phyloP scores from a whole-genome alignment of 1,140 invertebrate species.

The Tigriopus japonicus region DNA sequence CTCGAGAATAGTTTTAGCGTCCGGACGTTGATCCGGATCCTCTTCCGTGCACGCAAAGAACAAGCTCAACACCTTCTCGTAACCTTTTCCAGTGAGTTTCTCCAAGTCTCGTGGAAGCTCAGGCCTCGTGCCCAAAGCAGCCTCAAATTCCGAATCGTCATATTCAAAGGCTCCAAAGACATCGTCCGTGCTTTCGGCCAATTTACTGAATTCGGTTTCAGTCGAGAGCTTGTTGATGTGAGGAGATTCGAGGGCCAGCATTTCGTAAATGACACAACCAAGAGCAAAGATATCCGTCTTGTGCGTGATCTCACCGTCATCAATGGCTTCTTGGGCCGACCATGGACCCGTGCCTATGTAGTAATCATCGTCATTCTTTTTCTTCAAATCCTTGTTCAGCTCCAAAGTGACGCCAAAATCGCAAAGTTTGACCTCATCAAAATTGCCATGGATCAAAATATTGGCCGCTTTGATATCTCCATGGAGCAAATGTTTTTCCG shows the following conservation, averaged over 20 bases:
- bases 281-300: slow-evolving; percentile 62
- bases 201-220: neutral
- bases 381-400: slow-evolving; percentile 33
- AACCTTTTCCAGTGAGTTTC: slow-evolving; percentile 37
- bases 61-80: slow-evolving; percentile 41
- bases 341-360: slow-evolving; percentile 50
- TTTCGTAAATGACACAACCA: slow-evolving; percentile 40
- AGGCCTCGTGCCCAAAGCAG: slow-evolving; percentile 34
- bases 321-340: slow-evolving; percentile 52
- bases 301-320: slow-evolving; percentile 33
- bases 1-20: slow-evolving; percentile 28
- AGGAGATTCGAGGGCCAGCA: slow-evolving; percentile 47
- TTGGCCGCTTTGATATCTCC: slow-evolving; percentile 71
- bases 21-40: slow-evolving; percentile 37
- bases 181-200: neutral
- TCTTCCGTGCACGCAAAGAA: slow-evolving; percentile 49
- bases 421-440: slow-evolving; percentile 53
- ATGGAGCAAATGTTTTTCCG: slow-evolving; percentile 46
- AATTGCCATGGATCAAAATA: slow-evolving; percentile 49
- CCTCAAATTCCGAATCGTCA: neutral
- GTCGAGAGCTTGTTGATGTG: slow-evolving; percentile 25
- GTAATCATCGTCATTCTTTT: slow-evolving; percentile 20
- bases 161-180: neutral
- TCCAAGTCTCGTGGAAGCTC: slow-evolving; percentile 32
- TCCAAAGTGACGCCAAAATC: slow-evolving; percentile 63